Evolutionary conservation across 2,113 vertebrate genomes (phyloP), one percentile per base, ranked within the genome.

Genomic region (Herpetotheres cachinnans): DNA sequence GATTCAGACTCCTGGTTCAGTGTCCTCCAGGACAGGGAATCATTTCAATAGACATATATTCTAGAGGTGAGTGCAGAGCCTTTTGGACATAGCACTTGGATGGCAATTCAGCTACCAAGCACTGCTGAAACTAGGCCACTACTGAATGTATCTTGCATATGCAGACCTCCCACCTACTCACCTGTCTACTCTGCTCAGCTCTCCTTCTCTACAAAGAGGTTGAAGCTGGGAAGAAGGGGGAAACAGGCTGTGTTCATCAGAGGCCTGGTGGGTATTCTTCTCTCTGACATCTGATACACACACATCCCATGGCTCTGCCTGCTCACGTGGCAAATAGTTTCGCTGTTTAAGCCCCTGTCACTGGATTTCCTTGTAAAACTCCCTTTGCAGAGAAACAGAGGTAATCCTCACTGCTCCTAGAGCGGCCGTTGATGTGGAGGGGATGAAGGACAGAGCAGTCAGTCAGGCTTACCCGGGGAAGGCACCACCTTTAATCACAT

Each of bases 401-500:
- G 71, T 62, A 93, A 96, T 95, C 82, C 66, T 62, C 58, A 4
- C 25, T 2, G 9, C 58, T 96, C 34, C 84, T 36, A 27, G 44
- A 34, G 70, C 0, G 0, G 62, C 93, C 85, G 73, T 1, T 65
- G 79, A 74, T 92, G 67, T 19, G 40, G 34, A 91, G 40, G 56
- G 74, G 71, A 77, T 81, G 92, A 90, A 93, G 92, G 87, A 70
- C 50, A 42, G 66, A 88, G 82, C 90, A 95, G 94, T 93, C 90
- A 93, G 88, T 90, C 95, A 95, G 94, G 90, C 88, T 95, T 95
- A 95, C 67, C 12, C 17, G 0, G 30, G 42, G 63, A 78, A 86
- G 93, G 59, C 90, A 95, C 88, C 82, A 83, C 90, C 79, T 97
- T 94, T 96, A 94, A 94, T 95, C 90, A 94, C 82, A 74, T 55